Evolutionary conservation across 2,797 vertebrate genomes (phyloP).

Genomic region (Varecia variegata): DNA sequence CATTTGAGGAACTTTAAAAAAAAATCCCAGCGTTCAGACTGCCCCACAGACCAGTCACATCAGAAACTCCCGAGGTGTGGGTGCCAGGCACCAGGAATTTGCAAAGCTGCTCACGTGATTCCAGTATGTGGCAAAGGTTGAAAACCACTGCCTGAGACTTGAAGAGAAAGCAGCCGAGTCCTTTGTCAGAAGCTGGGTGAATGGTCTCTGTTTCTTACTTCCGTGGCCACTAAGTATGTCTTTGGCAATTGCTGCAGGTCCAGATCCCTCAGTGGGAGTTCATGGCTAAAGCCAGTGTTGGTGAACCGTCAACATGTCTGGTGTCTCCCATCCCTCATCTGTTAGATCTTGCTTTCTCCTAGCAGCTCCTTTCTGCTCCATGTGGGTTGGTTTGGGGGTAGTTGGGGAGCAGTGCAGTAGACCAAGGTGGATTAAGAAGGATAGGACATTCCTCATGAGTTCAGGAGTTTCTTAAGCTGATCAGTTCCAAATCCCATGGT

Average conservation of each 20-base stretch:
- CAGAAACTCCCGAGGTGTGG: neutral
- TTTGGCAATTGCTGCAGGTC: neutral
- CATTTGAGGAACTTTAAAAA: neutral
- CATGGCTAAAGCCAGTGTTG: too few species aligned
- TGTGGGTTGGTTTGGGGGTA: neutral
- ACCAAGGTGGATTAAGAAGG: neutral
- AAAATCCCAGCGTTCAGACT: neutral
- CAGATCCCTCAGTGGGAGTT: fast-evolving
- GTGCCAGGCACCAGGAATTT: neutral
- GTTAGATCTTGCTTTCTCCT: fast-evolving
- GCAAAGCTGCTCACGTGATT: neutral
- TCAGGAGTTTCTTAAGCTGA: neutral
- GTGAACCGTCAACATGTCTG: neutral
- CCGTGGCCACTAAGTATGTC: fast-evolving
- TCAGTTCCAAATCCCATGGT: neutral
- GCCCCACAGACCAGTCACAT: neutral
- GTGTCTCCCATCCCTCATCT: fast-evolving
- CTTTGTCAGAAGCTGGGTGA: neutral
- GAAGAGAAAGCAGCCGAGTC: neutral
- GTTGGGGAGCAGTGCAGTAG: fast-evolving
- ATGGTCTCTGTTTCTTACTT: neutral
- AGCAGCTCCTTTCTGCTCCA: neutral
- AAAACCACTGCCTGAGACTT: neutral
- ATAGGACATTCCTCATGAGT: neutral
- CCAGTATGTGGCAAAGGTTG: neutral